phyloP scores from a whole-genome alignment of 2,888 invertebrate species.

The Drosophila lutescens region DNA sequence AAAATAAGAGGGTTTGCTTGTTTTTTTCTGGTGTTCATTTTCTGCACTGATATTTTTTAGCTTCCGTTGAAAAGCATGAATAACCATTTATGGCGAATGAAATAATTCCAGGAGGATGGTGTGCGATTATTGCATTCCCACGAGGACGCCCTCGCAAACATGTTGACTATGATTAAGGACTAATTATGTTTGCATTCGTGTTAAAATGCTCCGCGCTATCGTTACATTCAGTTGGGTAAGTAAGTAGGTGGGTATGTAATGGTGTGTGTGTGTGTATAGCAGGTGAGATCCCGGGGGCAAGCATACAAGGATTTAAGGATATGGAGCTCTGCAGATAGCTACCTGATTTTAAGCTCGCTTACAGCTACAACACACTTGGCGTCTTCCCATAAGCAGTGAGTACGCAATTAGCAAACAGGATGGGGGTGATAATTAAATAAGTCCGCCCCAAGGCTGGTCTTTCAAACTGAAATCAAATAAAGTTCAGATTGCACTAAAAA shows the following conservation, averaged over 20 bases:
- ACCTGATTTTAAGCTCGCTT: neutral
- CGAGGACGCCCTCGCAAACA: neutral
- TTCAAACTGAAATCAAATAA: too few species aligned
- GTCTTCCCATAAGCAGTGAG: neutral
- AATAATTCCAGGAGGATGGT: neutral
- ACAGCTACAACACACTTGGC: too few species aligned
- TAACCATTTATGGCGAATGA: neutral
- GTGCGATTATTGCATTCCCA: conserved; percentile 17
- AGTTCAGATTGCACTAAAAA: too few species aligned
- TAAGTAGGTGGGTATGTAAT: neutral
- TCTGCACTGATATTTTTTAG: too few species aligned
- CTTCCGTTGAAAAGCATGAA: neutral
- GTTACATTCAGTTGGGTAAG: neutral
- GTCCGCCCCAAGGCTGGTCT: too few species aligned
- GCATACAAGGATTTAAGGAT: neutral
- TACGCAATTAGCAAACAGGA: too few species aligned
- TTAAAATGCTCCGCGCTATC: conserved; percentile 23
- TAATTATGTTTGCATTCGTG: conserved; percentile 49
- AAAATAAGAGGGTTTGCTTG: too few species aligned
- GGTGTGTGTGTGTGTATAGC: neutral
- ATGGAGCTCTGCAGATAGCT: neutral
- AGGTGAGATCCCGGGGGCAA: neutral
- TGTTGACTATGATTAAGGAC: conserved; percentile 42
- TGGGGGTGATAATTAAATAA: too few species aligned
- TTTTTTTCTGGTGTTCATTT: too few species aligned